phyloP scores from a whole-genome alignment of 2,113 vertebrate species.

The Charadrius vociferus region DNA sequence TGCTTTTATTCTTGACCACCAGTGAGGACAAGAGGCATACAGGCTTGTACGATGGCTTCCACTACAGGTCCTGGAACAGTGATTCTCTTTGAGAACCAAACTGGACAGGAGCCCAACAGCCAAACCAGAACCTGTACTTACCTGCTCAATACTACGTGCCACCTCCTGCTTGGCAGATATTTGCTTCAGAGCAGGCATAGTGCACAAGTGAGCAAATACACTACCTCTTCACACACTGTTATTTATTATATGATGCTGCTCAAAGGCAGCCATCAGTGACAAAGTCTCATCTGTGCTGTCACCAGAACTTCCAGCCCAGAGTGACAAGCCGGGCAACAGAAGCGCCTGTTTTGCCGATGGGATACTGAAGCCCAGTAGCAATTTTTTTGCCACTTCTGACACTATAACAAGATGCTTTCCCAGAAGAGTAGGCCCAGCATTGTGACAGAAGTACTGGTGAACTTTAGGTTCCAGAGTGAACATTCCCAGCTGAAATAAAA shows the following conservation, averaged over 20 bases:
- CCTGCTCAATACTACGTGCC: accelerated
- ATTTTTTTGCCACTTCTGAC: background rate
- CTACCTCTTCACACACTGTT: background rate
- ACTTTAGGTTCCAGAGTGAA: background rate
- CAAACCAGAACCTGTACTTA: background rate
- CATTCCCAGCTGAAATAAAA: background rate
- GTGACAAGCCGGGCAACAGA: background rate
- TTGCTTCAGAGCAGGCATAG: background rate
- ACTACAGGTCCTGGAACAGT: background rate
- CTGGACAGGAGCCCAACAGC: background rate
- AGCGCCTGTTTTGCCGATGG: background rate
- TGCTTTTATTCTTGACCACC: background rate
- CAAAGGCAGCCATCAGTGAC: background rate
- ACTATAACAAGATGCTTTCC: background rate
- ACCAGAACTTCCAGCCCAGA: background rate
- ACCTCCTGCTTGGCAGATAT: background rate
- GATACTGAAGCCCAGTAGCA: background rate
- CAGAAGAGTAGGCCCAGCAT: background rate
- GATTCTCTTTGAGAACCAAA: background rate
- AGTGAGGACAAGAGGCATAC: background rate
- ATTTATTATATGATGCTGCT: background rate
- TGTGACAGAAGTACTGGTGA: background rate
- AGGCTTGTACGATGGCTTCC: background rate
- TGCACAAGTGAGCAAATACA: background rate
- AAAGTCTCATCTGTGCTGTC: background rate